Evolutionary conservation across 2,113 vertebrate genomes (phyloP).

Genomic region (Trogon surrucura): DNA sequence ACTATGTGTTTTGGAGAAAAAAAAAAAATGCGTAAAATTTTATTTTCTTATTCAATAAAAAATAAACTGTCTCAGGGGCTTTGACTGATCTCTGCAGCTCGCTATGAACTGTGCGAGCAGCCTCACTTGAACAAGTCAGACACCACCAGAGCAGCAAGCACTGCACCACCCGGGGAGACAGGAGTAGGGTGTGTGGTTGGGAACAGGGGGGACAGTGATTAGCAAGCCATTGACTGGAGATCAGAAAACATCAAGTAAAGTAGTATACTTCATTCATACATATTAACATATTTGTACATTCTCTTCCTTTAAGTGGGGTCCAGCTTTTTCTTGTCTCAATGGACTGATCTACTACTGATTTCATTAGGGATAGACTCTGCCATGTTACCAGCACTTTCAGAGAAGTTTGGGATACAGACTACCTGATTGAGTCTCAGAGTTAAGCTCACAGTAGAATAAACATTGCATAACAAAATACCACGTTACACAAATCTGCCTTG

Average conservation of each 20-base stretch:
- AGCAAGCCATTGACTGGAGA: background rate
- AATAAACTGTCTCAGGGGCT: background rate
- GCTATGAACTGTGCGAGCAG: background rate
- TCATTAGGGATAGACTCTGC: background rate
- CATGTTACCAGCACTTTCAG: background rate
- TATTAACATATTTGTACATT: background rate
- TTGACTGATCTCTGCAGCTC: background rate
- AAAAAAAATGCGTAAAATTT: background rate
- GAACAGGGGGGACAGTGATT: background rate
- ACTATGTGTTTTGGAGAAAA: background rate
- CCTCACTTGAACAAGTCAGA: background rate
- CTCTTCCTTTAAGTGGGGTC: background rate
- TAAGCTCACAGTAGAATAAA: background rate
- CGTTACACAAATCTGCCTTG: background rate
- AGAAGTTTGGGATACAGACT: background rate
- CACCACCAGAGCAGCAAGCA: background rate
- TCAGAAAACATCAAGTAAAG: background rate
- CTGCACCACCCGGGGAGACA: rapidly evolving
- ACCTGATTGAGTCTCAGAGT: background rate
- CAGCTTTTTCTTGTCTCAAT: background rate
- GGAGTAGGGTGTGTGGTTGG: rapidly evolving
- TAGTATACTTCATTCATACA: background rate
- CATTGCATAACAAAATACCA: background rate
- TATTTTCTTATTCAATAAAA: background rate
- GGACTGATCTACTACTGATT: background rate